These are phyloP conservation scores for Margaritifera margaritifera DNA, from an alignment of 2,888 invertebrate species.

Conservation along the genomic window DNA sequence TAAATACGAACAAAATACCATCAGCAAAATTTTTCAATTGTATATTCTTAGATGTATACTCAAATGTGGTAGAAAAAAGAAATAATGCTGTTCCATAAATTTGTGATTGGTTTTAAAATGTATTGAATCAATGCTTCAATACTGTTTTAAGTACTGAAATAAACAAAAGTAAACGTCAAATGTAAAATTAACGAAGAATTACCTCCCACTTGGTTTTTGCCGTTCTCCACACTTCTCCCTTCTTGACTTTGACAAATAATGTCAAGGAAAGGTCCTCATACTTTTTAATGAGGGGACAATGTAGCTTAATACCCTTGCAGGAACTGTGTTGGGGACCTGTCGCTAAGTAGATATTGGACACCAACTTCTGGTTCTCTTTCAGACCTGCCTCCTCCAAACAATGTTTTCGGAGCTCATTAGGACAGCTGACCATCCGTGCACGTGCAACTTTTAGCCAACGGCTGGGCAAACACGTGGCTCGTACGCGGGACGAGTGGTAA, in stretches of 20 bases:
- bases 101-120: too few species aligned
- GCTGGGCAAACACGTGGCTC: conserved; percentile 37
- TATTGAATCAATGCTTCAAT: too few species aligned
- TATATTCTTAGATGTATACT: too few species aligned
- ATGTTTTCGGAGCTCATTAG: conserved; percentile 27
- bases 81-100: too few species aligned
- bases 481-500: conserved; percentile 20
- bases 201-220: conserved; percentile 31
- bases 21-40: too few species aligned
- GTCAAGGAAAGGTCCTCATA: conserved; percentile 32
- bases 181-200: not conserved
- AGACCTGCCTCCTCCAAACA: conserved; percentile 30
- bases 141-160: too few species aligned
- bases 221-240: conserved; percentile 25
- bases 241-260: conserved; percentile 35
- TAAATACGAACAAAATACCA: too few species aligned
- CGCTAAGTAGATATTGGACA: conserved; percentile 35
- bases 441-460: conserved; percentile 34
- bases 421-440: conserved; percentile 28
- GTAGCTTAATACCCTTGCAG: conserved; percentile 28
- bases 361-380: conserved; percentile 32
- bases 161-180: too few species aligned
- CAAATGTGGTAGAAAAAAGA: too few species aligned
- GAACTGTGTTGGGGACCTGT: conserved; percentile 19
- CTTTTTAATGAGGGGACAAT: conserved; percentile 34